Evolutionary conservation across 2,888 invertebrate genomes (phyloP), one percentile per base, ranked within the genome.

Genomic region (Sceliomorpha sp.): DNA sequence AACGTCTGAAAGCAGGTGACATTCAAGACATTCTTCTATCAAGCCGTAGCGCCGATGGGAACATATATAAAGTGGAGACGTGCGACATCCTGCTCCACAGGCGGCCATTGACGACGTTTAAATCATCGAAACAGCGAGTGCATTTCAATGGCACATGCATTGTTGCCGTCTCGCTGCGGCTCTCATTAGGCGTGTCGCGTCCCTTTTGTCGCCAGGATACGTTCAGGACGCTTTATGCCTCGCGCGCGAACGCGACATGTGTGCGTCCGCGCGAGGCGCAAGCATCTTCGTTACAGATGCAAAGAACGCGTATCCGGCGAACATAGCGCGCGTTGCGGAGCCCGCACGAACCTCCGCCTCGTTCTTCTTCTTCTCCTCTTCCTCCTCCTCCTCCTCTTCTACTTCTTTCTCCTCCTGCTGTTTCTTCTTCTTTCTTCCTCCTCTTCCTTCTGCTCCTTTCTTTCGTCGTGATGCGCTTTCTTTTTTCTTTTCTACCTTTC

Each of bases 51-150:
- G 74, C 77, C 75, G 79, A 82, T 79, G 77, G 78, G 82, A 82
- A 80, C 79, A 81, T 15, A 20, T 42, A 50, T 79, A 83, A 83
- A 82, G 81, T 78, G 78, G 76, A 76, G 78, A 84, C 85, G 83
- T 82, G 85, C 83, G 84, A 83, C 84, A 84, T 84, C 83, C 83
- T 84, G 84, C 83, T 78, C 81, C 69, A 79, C 82, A 79, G 82
- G 82, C 80, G 79, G 80, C 78, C 81, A 83, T 78, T 76, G 79
- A 73, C 78, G 74, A 78, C 77, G 80, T 81, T 85, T 85, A 85
- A 85, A 85, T 85, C 85, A 85, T 84, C 78, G 76, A 78, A 73
- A 81, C 83, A 81, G 78, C 85, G 81, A 84, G 83, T 81, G 85
- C 84, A 85, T 85, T 82, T 82, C 81, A 85, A 83, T 83, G 82